A percentile compares a stretch with the other conserved stretches of the same genome.
phyloP scores from a whole-genome alignment of 2,797 vertebrate genomes.

The Gymnothorax reevesii region DNA sequence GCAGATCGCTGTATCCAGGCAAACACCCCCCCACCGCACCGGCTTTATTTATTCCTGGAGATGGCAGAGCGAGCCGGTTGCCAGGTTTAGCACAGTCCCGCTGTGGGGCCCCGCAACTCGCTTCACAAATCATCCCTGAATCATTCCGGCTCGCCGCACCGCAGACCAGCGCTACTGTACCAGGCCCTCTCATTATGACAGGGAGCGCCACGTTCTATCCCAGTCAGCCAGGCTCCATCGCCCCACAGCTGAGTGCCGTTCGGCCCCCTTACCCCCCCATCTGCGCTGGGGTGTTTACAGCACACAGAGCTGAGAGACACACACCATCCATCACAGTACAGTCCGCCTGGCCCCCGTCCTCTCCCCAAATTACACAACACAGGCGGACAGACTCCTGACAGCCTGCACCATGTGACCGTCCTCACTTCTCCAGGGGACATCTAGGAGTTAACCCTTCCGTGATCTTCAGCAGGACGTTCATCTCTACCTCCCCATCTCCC shows the following conservation, averaged over 20 bases:
- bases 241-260: conserved; percentile 16
- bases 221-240: neutral
- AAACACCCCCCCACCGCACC: neutral
- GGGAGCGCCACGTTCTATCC: neutral
- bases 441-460: too few species aligned
- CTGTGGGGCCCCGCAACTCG: neutral
- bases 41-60: neutral
- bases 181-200: neutral
- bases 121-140: neutral
- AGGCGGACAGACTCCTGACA: too few species aligned
- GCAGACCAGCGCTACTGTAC: neutral
- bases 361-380: neutral
- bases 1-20: neutral
- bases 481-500: conserved; percentile 21
- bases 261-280: neutral
- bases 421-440: too few species aligned
- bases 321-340: too few species aligned
- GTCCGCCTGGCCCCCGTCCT: conserved; percentile 8
- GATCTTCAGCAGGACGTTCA: neutral
- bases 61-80: neutral
- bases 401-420: too few species aligned
- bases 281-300: conserved; percentile 6
- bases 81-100: neutral
- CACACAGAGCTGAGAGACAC: too few species aligned
- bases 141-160: neutral